A percentile compares a stretch with the other conserved stretches of the same genome.
These are phyloP conservation scores for Monopis laevigella DNA, from an alignment of 2,888 invertebrate species.

Conservation along the genomic window DNA sequence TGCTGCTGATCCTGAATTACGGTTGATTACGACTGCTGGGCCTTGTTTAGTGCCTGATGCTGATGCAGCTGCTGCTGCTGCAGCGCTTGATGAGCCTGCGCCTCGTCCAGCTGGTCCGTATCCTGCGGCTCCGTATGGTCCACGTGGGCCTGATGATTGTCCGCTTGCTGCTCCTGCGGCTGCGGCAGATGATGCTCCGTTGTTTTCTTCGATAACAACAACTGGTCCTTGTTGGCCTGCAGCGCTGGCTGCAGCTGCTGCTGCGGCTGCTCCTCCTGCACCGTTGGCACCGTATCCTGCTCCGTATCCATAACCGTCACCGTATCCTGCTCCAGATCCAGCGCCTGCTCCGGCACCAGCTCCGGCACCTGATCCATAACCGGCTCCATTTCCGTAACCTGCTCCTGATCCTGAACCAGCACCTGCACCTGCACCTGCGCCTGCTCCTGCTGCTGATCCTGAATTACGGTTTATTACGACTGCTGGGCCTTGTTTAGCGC, in stretches of 20 bases:
- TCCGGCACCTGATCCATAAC: not conserved
- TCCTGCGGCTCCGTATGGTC: conserved; percentile 15
- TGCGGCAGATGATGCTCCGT: conserved; percentile 5
- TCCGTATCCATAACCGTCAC: conserved; percentile 1
- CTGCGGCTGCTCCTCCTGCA: conserved; percentile 9
- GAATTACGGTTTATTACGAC: not conserved
- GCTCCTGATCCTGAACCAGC: not conserved
- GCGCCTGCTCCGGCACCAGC: not conserved
- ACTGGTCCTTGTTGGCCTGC: conserved; percentile 2
- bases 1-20: conserved; percentile 13
- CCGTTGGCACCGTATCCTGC: conserved; percentile 9
- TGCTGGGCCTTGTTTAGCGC: not conserved
- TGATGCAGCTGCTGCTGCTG: conserved; percentile 4
- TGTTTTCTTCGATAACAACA: conserved; percentile 7
- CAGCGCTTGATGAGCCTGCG: conserved; percentile 10
- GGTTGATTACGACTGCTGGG: not conserved
- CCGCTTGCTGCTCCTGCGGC: conserved; percentile 1
- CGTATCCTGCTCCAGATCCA: not conserved
- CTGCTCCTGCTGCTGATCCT: conserved; percentile 7
- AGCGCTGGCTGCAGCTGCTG: conserved; percentile 1
- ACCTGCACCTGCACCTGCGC: not conserved
- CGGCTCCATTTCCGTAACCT: conserved; percentile 3
- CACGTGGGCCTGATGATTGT: conserved; percentile 13
- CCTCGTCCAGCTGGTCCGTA: not conserved
- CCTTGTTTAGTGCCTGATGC: conserved; percentile 1